Evolutionary conservation across 1,140 invertebrate species (phyloP), one percentile per base, ranked within the genome.

Genomic region (Pachyrhynchus sulphureomaculatus): DNA sequence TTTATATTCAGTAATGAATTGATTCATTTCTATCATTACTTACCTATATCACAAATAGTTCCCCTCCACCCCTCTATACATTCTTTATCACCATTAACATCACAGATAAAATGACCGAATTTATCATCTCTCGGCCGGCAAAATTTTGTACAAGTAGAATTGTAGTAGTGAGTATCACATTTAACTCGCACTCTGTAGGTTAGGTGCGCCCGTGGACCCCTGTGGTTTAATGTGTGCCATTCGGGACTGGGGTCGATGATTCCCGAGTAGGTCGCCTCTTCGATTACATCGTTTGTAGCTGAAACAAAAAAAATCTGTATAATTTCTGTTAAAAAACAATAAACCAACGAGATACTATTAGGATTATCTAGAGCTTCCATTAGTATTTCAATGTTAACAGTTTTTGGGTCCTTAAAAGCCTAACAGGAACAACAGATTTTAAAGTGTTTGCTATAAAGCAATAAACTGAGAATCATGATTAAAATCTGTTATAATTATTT

Each of bases 1-100:
- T n/a, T n/a, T n/a, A n/a, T n/a, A n/a, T n/a, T n/a, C n/a, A n/a
- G n/a, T n/a, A n/a, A n/a, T n/a, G n/a, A n/a, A n/a, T n/a, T n/a
- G n/a, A n/a, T n/a, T n/a, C n/a, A n/a, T n/a, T n/a, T n/a, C n/a
- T n/a, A n/a, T n/a, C n/a, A n/a, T 15, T 33, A 63, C 69, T 83
- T 79, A 93, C 92, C 88, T 79, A 85, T 88, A 77, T 94, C 91
- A 78, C 95, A 98, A 76, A 95, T 95, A 70, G 87, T 83, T 52
- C 95, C 94, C 75, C 88, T 90, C 95, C 95, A 98, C 65, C 95
- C 95, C 58, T 87, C 84, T 66, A 95, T 85, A 78, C 95, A 98
- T 41, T 89, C 86, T 78, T 95, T 95, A 77, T 95, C 88, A 58
- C 95, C 95, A 75, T 88, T 86, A 47, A 86, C 80, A 65, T 89